These are phyloP conservation scores for Stichopus chloronotus DNA, from an alignment of 35 echinoderm and acorn worm species.

Conservation along the genomic window DNA sequence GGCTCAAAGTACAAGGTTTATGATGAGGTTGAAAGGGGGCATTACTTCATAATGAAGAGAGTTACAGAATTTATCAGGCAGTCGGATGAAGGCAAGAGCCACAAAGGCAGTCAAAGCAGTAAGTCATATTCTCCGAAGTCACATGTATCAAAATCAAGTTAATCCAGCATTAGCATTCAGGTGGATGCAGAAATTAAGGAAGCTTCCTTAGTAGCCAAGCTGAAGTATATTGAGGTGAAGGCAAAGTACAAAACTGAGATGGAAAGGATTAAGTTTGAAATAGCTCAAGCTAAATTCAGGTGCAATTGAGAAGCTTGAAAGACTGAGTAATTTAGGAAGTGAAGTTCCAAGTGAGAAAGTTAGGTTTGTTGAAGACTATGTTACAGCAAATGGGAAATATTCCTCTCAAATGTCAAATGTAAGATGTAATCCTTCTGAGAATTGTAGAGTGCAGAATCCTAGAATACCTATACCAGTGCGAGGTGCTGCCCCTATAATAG, in stretches of 20 bases:
- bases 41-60: neutral
- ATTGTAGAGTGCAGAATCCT: neutral
- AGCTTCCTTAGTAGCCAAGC: neutral
- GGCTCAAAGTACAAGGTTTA: neutral
- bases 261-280: constrained; percentile 6
- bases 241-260: neutral
- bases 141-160: neutral
- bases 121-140: constrained; percentile 3
- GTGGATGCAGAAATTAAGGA: neutral
- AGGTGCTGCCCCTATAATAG: neutral
- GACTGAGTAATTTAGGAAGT: neutral
- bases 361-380: neutral
- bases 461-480: neutral
- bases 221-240: neutral
- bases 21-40: neutral
- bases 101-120: neutral
- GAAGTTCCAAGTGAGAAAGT: neutral
- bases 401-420: neutral
- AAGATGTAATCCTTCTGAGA: neutral
- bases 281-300: neutral
- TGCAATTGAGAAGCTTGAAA: constrained; percentile 30
- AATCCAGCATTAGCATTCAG: neutral
- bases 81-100: neutral
- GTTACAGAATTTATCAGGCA: constrained; percentile 10
- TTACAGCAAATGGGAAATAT: neutral